Evolutionary conservation across 2,797 vertebrate species (phyloP).

Genomic region (Sebastes kiyomatsui): DNA sequence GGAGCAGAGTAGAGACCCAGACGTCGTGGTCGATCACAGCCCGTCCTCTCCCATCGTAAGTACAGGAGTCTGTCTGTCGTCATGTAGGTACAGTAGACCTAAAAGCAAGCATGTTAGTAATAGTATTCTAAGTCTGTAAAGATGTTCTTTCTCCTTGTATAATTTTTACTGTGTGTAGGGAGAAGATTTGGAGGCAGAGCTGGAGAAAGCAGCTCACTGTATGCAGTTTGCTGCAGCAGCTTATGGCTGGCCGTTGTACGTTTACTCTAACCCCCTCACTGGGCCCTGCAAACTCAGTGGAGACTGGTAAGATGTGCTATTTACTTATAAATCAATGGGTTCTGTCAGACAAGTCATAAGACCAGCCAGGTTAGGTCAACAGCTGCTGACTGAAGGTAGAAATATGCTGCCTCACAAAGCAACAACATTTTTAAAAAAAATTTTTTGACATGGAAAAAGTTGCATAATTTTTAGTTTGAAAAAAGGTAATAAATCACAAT

Average conservation of each 20-base stretch:
- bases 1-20: constrained; percentile 85
- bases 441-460: not conserved
- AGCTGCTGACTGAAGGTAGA: not conserved
- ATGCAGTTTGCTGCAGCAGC: constrained; percentile 94
- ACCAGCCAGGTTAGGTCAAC: not conserved
- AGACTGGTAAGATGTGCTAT: constrained; percentile 86
- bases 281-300: constrained; percentile 90
- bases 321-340: not conserved
- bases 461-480: not conserved
- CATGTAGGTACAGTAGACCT: not conserved
- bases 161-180: constrained; percentile 70
- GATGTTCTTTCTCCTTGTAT: not conserved
- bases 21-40: constrained; percentile 79
- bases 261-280: constrained; percentile 89
- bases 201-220: constrained; percentile 91
- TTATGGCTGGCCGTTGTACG: constrained; percentile 95
- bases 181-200: constrained; percentile 87
- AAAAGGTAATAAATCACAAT: too few species aligned
- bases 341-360: too few species aligned
- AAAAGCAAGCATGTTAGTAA: accelerated
- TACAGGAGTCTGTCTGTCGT: not conserved
- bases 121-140: not conserved
- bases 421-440: too few species aligned
- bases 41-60: constrained; percentile 85
- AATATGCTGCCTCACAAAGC: not conserved